These are phyloP conservation scores for Centropyge bicolor DNA, from an alignment of 2,797 vertebrate species.

Conservation along the genomic window DNA sequence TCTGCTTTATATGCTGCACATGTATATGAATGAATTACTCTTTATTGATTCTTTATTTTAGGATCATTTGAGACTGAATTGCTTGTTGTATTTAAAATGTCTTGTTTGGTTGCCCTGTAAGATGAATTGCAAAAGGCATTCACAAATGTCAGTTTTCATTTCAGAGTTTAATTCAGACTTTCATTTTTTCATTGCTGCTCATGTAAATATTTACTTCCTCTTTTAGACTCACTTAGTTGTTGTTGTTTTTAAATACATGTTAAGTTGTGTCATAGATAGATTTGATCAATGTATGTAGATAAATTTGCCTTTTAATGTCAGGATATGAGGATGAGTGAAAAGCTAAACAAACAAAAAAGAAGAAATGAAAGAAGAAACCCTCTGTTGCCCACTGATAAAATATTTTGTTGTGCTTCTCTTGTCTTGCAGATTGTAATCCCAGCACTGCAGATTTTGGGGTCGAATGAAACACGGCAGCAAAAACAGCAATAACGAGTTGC, in stretches of 20 bases:
- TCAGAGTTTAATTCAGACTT: neutral
- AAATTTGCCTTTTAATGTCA: neutral
- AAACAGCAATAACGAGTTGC: slow-evolving; percentile 51
- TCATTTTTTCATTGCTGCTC: neutral
- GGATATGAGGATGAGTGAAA: slow-evolving; percentile 12
- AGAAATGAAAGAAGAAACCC: neutral
- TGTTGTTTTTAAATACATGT: neutral
- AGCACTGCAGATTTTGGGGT: slow-evolving; percentile 11
- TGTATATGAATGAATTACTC: neutral
- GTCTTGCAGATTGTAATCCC: neutral
- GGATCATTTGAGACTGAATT: neutral
- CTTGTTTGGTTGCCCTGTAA: neutral
- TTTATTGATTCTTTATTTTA: neutral
- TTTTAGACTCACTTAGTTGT: rapidly evolving
- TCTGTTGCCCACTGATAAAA: neutral
- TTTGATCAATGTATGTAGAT: neutral
- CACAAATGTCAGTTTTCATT: neutral
- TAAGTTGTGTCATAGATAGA: neutral
- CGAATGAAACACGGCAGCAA: slow-evolving; percentile 31
- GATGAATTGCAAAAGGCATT: neutral
- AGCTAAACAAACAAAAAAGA: neutral
- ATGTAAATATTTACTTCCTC: neutral
- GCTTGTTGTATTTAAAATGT: neutral
- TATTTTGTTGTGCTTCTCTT: slow-evolving; percentile 14
- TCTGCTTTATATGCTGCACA: neutral